Evolutionary conservation across 2,888 invertebrate genomes (phyloP), one percentile per base, ranked within the genome.

Genomic region (Phalangium opilio): DNA sequence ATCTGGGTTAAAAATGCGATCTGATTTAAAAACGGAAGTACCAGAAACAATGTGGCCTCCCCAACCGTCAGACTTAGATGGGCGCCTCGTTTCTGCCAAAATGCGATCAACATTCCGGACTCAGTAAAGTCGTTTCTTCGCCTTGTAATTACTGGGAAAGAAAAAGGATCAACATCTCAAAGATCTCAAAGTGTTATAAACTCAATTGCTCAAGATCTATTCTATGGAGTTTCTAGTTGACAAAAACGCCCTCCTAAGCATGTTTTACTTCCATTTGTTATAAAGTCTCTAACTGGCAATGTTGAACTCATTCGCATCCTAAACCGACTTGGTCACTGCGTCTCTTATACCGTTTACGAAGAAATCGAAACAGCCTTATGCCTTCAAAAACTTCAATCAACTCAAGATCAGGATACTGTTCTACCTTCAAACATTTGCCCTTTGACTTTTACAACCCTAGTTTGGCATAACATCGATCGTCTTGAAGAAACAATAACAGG

Each of bases 401-500:
- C 21, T 20, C n/a, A 41, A 27, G 5, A 4, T 3, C n/a, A n/a
- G n/a, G n/a, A n/a, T n/a, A n/a, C n/a, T n/a, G n/a, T n/a, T n/a
- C 20, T 41, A 10, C 21, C 41, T 5, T 3, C n/a, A 3, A 15
- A 27, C 27, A 41, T 41, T 20, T 3, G n/a, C n/a, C n/a, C n/a
- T n/a, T n/a, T n/a, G n/a, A n/a, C n/a, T n/a, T 44, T 44, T 19
- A 44, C 44, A 8, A 36, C 44, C 3, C 19, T 34, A 19, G 21
- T 19, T 1, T 44, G 44, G 18, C 14, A 44, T 11, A 44, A 44
- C 19, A 34, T 33, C 14, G 36, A 44, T n/a, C 20, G 32, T 35
- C 14, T 32, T 14, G 36, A 44, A n/a, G 44, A 44, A 19, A 34
- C 44, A 10, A 14, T 44, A 2, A 34, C 18, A 17, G 19, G 44